Evolutionary conservation across 2,888 invertebrate genomes (phyloP).

Genomic region (Nemapogon koenigi): DNA sequence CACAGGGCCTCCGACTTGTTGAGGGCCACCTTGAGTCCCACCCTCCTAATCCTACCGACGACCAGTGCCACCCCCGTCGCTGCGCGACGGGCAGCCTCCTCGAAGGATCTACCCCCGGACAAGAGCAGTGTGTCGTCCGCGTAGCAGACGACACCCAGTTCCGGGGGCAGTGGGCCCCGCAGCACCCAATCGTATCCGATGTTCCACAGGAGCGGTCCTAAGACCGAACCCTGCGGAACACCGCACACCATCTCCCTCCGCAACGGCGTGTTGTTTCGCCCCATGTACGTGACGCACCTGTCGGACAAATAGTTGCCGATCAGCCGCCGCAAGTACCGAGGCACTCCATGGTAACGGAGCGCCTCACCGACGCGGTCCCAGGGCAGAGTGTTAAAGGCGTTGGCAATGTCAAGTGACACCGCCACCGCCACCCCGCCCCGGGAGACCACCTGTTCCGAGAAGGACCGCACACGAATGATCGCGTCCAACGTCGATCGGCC

Average conservation of each 20-base stretch:
- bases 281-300: too few relatives aligned
- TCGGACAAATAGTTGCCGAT: slow-evolving; percentile 13
- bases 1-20: slow-evolving; percentile 1
- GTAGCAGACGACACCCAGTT: slow-evolving; percentile 11
- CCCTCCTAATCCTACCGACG: slow-evolving; percentile 4
- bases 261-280: too few relatives aligned
- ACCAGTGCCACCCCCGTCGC: too few relatives aligned
- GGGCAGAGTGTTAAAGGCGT: slow-evolving; percentile 20
- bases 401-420: slow-evolving; percentile 18
- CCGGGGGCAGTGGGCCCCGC: slow-evolving; percentile 9
- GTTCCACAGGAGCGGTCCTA: slow-evolving; percentile 13
- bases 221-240: slow-evolving; percentile 15
- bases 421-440: slow-evolving; percentile 16
- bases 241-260: slow-evolving; percentile 11
- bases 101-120: slow-evolving; percentile 5
- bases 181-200: slow-evolving; percentile 10
- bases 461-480: not conserved
- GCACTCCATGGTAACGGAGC: slow-evolving; percentile 16
- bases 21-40: not conserved
- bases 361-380: slow-evolving; percentile 17
- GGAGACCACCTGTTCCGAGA: too few relatives aligned
- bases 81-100: slow-evolving; percentile 8
- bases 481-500: not conserved
- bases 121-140: slow-evolving; percentile 14
- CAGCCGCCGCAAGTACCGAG: slow-evolving; percentile 13